Evolutionary conservation across 2,113 vertebrate genomes (phyloP).

Genomic region (Spermophilus dauricus): DNA sequence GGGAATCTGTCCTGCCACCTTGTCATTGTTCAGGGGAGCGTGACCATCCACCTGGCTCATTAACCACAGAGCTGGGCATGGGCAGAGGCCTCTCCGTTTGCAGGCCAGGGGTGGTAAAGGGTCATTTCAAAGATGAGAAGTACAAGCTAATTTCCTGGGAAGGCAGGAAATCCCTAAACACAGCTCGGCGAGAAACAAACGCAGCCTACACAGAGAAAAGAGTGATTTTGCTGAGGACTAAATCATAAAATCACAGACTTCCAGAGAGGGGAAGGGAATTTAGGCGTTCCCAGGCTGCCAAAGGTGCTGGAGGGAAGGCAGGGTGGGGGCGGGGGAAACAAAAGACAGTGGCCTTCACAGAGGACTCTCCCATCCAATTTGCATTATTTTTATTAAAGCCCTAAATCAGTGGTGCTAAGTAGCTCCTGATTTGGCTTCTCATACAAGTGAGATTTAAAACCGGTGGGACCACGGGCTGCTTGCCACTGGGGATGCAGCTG

Average conservation of each 20-base stretch:
- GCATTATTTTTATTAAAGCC: slow-evolving; percentile 60
- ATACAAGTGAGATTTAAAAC: slow-evolving; percentile 49
- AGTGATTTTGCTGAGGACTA: background rate
- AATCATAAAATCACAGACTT: background rate
- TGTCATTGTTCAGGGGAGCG: accelerated
- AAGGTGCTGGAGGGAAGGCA: background rate
- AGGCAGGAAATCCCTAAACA: background rate
- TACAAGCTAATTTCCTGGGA: background rate
- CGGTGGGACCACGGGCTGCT: background rate
- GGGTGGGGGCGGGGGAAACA: accelerated
- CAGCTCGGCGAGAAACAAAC: background rate
- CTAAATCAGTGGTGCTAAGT: slow-evolving; percentile 58
- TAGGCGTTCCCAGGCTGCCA: background rate
- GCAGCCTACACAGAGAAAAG: accelerated
- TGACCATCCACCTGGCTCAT: background rate
- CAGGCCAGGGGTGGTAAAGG: too few species aligned
- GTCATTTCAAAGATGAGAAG: background rate
- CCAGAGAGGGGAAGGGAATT: background rate
- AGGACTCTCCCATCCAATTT: background rate
- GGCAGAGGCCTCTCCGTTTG: background rate
- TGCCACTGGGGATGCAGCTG: accelerated
- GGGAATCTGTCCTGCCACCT: too few species aligned
- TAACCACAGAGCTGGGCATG: background rate
- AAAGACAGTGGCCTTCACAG: background rate
- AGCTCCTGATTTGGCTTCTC: slow-evolving; percentile 59